Percentiles rank a stretch among this genome's conserved stretches.
phyloP scores from a whole-genome alignment of 2,888 invertebrate species.

The Conomelus anceps region DNA sequence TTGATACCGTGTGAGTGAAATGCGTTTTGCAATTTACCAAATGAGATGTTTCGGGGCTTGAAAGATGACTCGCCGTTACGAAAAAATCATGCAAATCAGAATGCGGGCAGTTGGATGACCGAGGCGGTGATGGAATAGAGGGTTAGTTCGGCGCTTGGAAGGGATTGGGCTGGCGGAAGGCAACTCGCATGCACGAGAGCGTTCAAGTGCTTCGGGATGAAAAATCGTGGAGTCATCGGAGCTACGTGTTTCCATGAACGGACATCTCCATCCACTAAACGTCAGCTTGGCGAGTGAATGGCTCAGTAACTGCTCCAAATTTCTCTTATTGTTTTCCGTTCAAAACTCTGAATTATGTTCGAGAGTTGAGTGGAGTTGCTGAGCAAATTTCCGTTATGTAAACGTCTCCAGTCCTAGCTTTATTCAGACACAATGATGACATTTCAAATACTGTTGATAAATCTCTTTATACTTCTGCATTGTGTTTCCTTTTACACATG shows the following conservation, averaged over 20 bases:
- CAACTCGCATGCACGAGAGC: not conserved
- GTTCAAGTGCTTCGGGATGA: not conserved
- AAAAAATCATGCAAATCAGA: not conserved
- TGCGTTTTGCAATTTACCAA: too few species aligned
- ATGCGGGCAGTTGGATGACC: not conserved
- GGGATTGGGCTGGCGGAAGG: not conserved
- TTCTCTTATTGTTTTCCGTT: not conserved
- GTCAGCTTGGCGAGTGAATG: not conserved
- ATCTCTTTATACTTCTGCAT: not conserved
- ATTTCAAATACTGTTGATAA: not conserved
- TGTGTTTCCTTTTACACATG: too few species aligned
- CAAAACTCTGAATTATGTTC: not conserved
- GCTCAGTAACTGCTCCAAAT: not conserved
- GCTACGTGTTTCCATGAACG: not conserved
- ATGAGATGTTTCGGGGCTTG: too few species aligned
- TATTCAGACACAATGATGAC: not conserved
- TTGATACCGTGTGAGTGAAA: too few species aligned
- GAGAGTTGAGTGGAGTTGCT: not conserved
- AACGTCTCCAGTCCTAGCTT: not conserved
- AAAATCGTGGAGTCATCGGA: not conserved
- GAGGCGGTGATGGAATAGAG: not conserved
- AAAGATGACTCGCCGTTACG: not conserved
- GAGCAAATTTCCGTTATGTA: not conserved
- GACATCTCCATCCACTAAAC: not conserved
- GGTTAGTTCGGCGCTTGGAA: not conserved